Percentiles rank a stretch among this genome's conserved stretches.
Conservation (phyloP, 2,113 vertebrate species). For the Notothenia rossii region DNA sequence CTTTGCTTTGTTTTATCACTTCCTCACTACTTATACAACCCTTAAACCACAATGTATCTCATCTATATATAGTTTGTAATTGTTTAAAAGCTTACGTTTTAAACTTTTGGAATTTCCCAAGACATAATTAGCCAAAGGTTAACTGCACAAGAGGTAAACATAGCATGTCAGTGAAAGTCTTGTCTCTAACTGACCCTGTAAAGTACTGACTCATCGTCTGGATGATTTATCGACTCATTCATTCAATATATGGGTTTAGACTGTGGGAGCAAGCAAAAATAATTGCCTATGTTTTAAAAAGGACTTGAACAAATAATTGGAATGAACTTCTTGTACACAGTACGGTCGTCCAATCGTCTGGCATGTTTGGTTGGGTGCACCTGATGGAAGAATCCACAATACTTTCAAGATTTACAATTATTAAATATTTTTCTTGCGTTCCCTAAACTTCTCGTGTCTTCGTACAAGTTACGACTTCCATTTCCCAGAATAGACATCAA, state of each 20-base stretch:
- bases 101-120: background rate
- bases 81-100: background rate
- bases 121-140: background rate
- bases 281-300: background rate
- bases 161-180: constrained; percentile 2
- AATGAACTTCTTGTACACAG: background rate
- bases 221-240: constrained; percentile 13
- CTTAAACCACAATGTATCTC: background rate
- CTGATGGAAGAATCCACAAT: background rate
- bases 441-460: background rate
- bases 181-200: background rate
- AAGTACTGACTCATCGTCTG: constrained; percentile 12
- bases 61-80: background rate
- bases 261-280: constrained; percentile 12
- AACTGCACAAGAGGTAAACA: background rate
- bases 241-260: constrained; percentile 3
- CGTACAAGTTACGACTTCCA: background rate
- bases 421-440: background rate
- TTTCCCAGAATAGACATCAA: constrained; percentile 23
- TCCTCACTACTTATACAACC: background rate
- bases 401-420: background rate
- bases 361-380: background rate
- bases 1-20: background rate
- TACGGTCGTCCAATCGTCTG: background rate
- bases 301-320: constrained; percentile 3